These are phyloP conservation scores for Melopsittacus undulatus DNA, from an alignment of 2,797 vertebrate genomes.

Conservation along the genomic window DNA sequence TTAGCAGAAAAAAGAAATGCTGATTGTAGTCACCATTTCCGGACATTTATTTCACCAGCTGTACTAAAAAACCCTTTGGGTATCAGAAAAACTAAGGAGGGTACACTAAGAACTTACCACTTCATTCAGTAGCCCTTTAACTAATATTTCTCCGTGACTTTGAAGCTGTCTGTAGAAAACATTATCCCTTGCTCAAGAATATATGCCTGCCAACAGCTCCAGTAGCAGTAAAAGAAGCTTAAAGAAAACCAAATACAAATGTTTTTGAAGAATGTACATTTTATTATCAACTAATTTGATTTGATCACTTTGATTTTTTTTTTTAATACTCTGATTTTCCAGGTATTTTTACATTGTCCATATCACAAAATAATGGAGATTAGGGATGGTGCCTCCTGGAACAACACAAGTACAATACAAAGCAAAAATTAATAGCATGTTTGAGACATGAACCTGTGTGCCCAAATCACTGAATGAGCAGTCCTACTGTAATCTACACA, in stretches of 20 bases:
- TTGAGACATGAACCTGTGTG: not conserved
- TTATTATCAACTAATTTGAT: not conserved
- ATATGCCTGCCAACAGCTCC: accelerated
- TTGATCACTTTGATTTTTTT: not conserved
- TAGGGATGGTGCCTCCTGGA: not conserved
- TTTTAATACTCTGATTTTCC: not conserved
- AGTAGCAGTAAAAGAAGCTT: not conserved
- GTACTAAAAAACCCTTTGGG: accelerated
- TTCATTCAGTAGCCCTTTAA: not conserved
- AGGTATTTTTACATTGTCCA: not conserved
- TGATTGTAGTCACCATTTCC: too few species aligned
- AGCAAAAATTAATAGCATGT: accelerated
- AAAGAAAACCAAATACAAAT: not conserved
- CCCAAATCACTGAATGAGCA: not conserved
- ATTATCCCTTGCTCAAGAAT: not conserved
- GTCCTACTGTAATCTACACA: not conserved
- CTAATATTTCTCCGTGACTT: not conserved
- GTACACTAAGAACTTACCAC: not conserved
- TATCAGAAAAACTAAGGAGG: too few species aligned
- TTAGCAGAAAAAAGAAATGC: not conserved
- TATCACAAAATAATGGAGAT: not conserved
- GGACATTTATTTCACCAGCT: too few species aligned
- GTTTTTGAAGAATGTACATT: not conserved
- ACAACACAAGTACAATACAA: not conserved
- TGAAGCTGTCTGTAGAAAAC: not conserved